Percentiles rank a stretch among this genome's conserved stretches.
phyloP scores from a whole-genome alignment of 2,888 invertebrate genomes.

The Mimas tiliae region DNA sequence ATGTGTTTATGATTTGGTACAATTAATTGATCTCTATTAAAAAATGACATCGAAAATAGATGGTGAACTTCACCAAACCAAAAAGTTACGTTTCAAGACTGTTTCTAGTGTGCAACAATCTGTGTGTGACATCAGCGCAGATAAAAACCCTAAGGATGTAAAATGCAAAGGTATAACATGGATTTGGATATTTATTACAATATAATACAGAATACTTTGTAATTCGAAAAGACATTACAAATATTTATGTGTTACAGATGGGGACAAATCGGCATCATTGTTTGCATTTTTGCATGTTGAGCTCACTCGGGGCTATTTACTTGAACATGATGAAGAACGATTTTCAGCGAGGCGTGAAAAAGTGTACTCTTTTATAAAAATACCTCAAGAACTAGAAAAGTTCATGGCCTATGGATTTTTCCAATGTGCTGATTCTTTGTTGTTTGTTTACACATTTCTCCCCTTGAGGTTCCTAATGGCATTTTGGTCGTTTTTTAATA shows the following conservation, averaged over 20 bases:
- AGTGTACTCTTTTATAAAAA: slow-evolving; percentile 98
- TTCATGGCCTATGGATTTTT: slow-evolving; percentile 97
- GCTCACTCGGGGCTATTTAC: slow-evolving; percentile 94
- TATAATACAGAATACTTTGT: background rate
- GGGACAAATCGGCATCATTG: slow-evolving; percentile 73
- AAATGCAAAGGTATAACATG: slow-evolving; percentile 63
- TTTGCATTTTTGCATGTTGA: slow-evolving; percentile 93
- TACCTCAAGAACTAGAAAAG: slow-evolving; percentile 95
- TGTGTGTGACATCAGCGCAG: slow-evolving; percentile 61
- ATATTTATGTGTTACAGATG: slow-evolving; percentile 59
- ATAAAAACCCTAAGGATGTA: slow-evolving; percentile 62
- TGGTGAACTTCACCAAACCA: slow-evolving; percentile 70
- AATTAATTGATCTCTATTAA: background rate
- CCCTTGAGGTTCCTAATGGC: slow-evolving; percentile 96
- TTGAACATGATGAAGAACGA: slow-evolving; percentile 97
- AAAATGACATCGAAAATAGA: slow-evolving; percentile 70
- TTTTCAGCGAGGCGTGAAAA: slow-evolving; percentile 97
- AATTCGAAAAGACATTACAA: background rate
- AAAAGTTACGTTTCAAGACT: slow-evolving; percentile 77
- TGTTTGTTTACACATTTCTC: slow-evolving; percentile 98
- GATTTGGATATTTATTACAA: background rate
- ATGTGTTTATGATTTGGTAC: background rate
- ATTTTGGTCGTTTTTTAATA: slow-evolving; percentile 90
- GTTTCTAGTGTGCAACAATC: slow-evolving; percentile 64
- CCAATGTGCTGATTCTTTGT: slow-evolving; percentile 98